Conservation (phyloP, 2,797 vertebrate species). For the Amblyopsis hoosieri region DNA sequence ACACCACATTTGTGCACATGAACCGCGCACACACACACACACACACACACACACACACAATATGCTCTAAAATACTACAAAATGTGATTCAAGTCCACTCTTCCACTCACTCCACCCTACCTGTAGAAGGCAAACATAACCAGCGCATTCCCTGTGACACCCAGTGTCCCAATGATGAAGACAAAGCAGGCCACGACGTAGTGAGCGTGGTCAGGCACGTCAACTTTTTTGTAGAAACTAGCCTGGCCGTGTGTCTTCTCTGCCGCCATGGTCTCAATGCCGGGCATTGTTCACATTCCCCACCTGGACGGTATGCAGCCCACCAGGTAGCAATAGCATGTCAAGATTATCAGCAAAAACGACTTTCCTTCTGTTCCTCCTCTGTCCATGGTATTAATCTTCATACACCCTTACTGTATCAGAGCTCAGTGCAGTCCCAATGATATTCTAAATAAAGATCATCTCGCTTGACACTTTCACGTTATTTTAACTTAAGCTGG, state of each 20-base stretch:
- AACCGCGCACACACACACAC: too few species aligned
- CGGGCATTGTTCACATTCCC: background rate
- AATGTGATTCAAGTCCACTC: background rate
- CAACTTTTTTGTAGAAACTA: constrained; percentile 67
- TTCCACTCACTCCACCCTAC: constrained; percentile 43
- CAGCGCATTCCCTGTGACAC: constrained; percentile 73
- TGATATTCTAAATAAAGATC: too few species aligned
- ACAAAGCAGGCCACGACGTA: constrained; percentile 74
- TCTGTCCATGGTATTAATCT: constrained; percentile 37
- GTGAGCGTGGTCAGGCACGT: constrained; percentile 76
- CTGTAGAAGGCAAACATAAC: constrained; percentile 80
- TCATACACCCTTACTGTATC: too few species aligned
- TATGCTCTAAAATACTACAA: background rate
- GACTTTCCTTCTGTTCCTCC: constrained; percentile 1
- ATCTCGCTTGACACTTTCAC: too few species aligned
- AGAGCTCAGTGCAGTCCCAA: too few species aligned
- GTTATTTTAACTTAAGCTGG: too few species aligned
- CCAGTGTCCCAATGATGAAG: constrained; percentile 71
- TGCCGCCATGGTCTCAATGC: constrained; percentile 54
- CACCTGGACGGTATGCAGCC: constrained; percentile 27
- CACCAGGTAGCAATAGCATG: constrained; percentile 18
- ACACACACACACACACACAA: background rate
- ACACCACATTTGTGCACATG: too few species aligned
- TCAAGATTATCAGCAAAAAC: constrained; percentile 23
- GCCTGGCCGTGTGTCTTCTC: constrained; percentile 58